Evolutionary conservation across 92 coral and sea anemone species (phyloP).

Genomic region (Scolanthus callimorphus): DNA sequence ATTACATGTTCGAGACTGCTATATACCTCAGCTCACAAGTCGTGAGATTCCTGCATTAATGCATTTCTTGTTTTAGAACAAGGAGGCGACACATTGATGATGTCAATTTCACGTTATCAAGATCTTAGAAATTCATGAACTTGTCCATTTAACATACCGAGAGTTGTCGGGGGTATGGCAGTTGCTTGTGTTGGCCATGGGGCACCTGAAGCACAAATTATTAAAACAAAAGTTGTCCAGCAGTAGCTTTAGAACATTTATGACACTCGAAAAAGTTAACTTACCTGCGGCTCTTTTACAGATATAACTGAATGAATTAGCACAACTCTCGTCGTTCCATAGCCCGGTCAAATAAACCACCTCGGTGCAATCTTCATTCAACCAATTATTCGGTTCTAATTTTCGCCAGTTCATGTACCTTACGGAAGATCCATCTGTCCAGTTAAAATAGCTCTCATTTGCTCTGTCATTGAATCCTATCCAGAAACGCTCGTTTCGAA

Average conservation of each 20-base stretch:
- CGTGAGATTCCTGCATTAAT: too few relatives aligned
- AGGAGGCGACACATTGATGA: too few relatives aligned
- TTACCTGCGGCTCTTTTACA: conserved; percentile 72
- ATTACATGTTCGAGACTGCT: too few relatives aligned
- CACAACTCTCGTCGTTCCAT: conserved; percentile 82
- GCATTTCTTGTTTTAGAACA: too few relatives aligned
- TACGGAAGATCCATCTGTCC: conserved; percentile 83
- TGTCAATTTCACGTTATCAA: too few relatives aligned
- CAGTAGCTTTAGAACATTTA: too few relatives aligned
- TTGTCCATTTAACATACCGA: too few relatives aligned
- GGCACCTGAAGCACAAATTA: too few relatives aligned
- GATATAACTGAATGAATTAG: conserved; percentile 62
- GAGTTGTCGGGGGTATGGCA: conserved; percentile 45
- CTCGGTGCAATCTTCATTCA: conserved; percentile 75
- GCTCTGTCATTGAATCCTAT: conserved; percentile 72
- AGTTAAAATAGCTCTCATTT: conserved; percentile 65
- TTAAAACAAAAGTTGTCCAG: too few relatives aligned
- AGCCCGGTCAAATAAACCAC: conserved; percentile 10
- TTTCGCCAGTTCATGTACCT: conserved; percentile 54
- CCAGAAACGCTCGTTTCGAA: conserved; percentile 65
- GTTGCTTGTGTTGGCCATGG: conserved; percentile 56
- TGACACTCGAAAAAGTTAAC: background rate
- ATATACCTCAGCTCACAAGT: too few relatives aligned
- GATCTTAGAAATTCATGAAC: too few relatives aligned
- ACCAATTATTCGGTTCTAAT: conserved; percentile 74